Percentiles rank a stretch among this genome's conserved stretches.
These are phyloP conservation scores for Astatoreochromis straeleni DNA, from an alignment of 2,113 vertebrate genomes.

Conservation along the genomic window DNA sequence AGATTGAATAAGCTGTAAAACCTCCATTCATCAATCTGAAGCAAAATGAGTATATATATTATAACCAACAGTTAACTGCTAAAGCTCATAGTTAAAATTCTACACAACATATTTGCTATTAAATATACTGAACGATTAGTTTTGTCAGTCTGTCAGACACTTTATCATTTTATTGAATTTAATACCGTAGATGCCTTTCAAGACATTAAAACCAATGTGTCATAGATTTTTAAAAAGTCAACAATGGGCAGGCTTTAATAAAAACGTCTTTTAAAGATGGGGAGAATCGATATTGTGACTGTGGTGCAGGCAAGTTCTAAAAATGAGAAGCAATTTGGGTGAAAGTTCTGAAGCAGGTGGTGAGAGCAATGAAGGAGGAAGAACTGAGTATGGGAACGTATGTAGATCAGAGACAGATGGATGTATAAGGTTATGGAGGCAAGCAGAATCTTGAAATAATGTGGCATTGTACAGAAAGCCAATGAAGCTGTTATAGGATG, in stretches of 20 bases:
- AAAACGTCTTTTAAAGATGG: background rate
- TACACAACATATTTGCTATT: background rate
- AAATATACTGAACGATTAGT: background rate
- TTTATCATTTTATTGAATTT: background rate
- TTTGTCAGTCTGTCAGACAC: background rate
- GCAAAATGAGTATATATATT: background rate
- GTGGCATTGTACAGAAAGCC: background rate
- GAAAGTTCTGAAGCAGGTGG: accelerated
- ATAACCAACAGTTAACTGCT: background rate
- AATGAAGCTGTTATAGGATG: background rate
- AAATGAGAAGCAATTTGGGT: accelerated
- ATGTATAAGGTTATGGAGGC: background rate
- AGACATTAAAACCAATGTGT: background rate
- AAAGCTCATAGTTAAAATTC: background rate
- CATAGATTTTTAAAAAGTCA: background rate
- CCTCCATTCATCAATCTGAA: background rate
- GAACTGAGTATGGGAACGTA: background rate
- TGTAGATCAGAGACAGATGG: accelerated
- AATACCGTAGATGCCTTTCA: background rate
- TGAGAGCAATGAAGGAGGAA: accelerated
- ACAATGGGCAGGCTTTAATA: background rate
- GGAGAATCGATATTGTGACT: background rate
- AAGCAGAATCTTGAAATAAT: background rate
- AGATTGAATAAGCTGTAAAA: background rate
- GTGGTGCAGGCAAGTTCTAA: background rate